These are phyloP conservation scores for Actinostola sp. DNA, from an alignment of 92 coral and sea anemone species.

Conservation along the genomic window DNA sequence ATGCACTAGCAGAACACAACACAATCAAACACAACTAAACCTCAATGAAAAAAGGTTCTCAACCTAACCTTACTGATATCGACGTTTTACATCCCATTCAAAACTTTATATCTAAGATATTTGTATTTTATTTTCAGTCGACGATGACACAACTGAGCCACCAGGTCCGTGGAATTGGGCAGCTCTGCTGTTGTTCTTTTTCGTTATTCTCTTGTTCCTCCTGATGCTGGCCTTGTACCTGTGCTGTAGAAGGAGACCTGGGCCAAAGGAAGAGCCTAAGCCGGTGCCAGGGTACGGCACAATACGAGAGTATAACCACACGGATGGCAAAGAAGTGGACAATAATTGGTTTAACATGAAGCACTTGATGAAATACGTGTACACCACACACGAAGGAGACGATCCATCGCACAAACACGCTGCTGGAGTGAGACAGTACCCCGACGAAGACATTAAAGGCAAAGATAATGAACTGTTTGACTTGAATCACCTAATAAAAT, in stretches of 20 bases:
- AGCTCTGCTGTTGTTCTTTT: conserved; percentile 45
- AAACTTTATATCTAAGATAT: not conserved
- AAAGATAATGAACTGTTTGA: conserved; percentile 60
- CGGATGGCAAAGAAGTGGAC: conserved; percentile 60
- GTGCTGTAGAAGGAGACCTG: conserved; percentile 42
- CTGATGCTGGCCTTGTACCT: conserved; percentile 48
- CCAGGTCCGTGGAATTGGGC: conserved; percentile 45
- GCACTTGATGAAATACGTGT: conserved; percentile 64
- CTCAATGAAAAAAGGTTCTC: too few species aligned
- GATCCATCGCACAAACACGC: conserved; percentile 14
- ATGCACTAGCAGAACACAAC: too few species aligned
- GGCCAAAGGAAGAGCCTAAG: conserved; percentile 7
- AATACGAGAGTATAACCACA: conserved; percentile 51
- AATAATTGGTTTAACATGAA: conserved; percentile 51
- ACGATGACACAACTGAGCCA: not conserved
- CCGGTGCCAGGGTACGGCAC: conserved; percentile 66
- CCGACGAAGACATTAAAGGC: conserved; percentile 58
- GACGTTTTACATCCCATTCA: not conserved
- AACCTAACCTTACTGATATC: too few species aligned
- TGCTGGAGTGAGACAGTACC: conserved; percentile 29
- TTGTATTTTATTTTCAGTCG: not conserved
- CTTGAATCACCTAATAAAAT: conserved; percentile 51
- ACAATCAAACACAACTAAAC: too few species aligned
- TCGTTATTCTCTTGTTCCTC: conserved; percentile 38
- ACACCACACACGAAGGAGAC: conserved; percentile 16